Evolutionary conservation across 2,888 invertebrate species (phyloP), one percentile per base, ranked within the genome.

Genomic region (Brachycybe producta): DNA sequence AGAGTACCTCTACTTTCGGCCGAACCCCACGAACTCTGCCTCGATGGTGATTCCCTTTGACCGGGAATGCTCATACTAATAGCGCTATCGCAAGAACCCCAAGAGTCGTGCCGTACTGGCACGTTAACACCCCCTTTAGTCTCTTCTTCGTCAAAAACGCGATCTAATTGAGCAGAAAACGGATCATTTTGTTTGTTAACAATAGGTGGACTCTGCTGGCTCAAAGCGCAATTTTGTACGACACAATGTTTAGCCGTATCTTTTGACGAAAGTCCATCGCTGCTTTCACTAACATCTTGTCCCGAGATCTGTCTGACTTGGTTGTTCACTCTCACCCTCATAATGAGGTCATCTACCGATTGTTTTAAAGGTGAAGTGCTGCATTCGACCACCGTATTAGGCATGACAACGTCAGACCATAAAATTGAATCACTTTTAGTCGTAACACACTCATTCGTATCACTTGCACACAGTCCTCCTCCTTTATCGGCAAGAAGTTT

Each of bases 11-110:
- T 63, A 64, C 83, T 82, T 66, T 84, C 84, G n/a, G 32, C n/a
- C 28, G 79, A 79, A 62, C 78, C 79, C 81, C 83, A 82, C 43
- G 83, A 83, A 66, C 79, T 80, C 65, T 83, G 83, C 28, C 83
- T 69, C 57, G 77, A 76, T 8, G 77, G 75, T 50, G 73, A 73
- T 30, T 75, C 73, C 26, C 74, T 61, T 11, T 62, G 58, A 2
- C 58, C 53, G 26, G 41, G 40, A 5, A 41, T 30, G 24, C 43
- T 39, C 24, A 52, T 28, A 2, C 43, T 45, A 17, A 54, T 49
- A 36, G 54, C 54, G 42, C 52, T 51, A 43, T 54, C 54, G 15
- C 45, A 42, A n/a, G 59, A 59, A 2, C 59, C 56, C 57, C 58
- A 59, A 8, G 59, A 59, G 46, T 57, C 58, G 49, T 59, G 58